Evolutionary conservation across 2,888 invertebrate genomes (phyloP), one percentile per base, ranked within the genome.

Genomic region (Drosophila niveifrons): DNA sequence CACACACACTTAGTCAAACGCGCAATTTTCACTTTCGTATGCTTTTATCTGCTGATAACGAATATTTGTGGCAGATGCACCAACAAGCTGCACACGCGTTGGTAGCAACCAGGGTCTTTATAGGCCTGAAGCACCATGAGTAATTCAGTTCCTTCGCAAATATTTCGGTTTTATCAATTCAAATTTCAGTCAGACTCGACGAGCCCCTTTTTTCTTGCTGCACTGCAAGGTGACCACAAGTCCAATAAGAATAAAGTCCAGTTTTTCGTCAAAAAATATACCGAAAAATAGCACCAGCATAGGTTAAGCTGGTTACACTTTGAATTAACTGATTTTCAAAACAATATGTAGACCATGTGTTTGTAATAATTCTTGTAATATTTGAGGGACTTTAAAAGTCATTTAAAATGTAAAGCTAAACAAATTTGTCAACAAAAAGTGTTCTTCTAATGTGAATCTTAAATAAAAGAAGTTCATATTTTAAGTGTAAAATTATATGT

Each of bases 151-250:
- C 11, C 36, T 7, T 0, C 15, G 47, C n/a, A 48, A 46, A 44
- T 48, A 11, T 39, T 15, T 39, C 18, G 43, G 47, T 44, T 53
- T 41, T 56, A 51, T 47, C 36, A 53, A 55, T 41, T 51, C 28
- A 46, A 46, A 39, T 50, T 39, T 36, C 34, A 29, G 28, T 15
- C 15, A 7, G 13, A 13, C 7, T 31, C 10, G 75, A 62, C 78
- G 78, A 78, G 77, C 77, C 78, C 77, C 67, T 59, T 76, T 77
- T 74, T 71, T 43, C 28, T 8, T 10, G n/a, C 39, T 23, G 11
- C 6, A 4, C 36, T 10, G 17, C 7, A 18, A 28, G n/a, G 46
- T 17, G 43, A 29, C 4, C 44, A 44, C n/a, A 50, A 15, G 2
- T 41, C n/a, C 4, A 41, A 8, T 7, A 41, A 8, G 13, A 41